Evolutionary conservation across 2,113 vertebrate genomes (phyloP).

Genomic region (Malurus cyaneus): DNA sequence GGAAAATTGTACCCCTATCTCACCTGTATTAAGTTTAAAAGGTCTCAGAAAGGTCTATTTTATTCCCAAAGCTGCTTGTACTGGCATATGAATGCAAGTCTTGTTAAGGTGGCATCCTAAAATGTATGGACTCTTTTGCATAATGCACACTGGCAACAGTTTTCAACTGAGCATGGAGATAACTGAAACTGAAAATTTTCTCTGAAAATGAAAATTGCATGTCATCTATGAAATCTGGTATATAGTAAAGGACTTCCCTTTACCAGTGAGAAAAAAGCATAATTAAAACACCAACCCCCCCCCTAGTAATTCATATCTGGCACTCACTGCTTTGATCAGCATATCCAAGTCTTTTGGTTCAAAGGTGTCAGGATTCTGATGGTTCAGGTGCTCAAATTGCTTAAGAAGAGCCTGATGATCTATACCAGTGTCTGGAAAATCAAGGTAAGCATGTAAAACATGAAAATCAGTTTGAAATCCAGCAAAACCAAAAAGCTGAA

Average conservation of each 20-base stretch:
- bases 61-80: not conserved
- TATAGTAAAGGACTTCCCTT: not conserved
- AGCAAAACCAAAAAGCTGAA: not conserved
- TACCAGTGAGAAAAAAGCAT: not conserved
- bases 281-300: not conserved
- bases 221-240: not conserved
- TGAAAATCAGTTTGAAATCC: not conserved
- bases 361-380: slow-evolving; percentile 94
- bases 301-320: not conserved
- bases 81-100: not conserved
- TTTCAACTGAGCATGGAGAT: not conserved
- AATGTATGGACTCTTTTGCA: not conserved
- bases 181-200: not conserved
- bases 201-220: not conserved
- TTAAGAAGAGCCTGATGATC: slow-evolving; percentile 93
- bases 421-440: slow-evolving; percentile 77
- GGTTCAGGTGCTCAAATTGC: slow-evolving; percentile 96
- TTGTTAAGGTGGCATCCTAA: not conserved
- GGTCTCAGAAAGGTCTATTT: not conserved
- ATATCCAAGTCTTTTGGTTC: slow-evolving; percentile 95
- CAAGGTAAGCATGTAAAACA: not conserved
- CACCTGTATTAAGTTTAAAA: not conserved
- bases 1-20: not conserved
- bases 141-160: not conserved
- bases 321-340: slow-evolving; percentile 91